A percentile compares a stretch with the other conserved stretches of the same genome.
These are phyloP conservation scores for Carlito syrichta DNA, from an alignment of 2,113 vertebrate species.

Conservation along the genomic window DNA sequence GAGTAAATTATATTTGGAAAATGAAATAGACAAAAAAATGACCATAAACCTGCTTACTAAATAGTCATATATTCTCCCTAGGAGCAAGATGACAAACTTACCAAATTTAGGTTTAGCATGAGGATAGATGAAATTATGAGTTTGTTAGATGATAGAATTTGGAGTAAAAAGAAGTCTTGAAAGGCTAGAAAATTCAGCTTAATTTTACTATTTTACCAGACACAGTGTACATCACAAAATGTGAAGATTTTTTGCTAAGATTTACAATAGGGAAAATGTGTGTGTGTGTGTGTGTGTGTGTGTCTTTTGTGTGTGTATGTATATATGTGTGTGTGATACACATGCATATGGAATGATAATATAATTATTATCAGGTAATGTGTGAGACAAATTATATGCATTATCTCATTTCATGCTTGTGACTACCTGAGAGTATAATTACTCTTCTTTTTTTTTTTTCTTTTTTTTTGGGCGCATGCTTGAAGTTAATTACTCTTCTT, in stretches of 20 bases:
- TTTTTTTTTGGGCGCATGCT: too few relatives aligned
- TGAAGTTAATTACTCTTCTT: not conserved
- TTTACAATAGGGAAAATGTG: not conserved
- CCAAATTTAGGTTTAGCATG: not conserved
- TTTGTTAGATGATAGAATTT: not conserved
- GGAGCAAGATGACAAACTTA: constrained; percentile 4
- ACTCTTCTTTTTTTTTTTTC: too few relatives aligned
- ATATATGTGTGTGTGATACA: not conserved
- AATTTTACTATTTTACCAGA: constrained; percentile 22
- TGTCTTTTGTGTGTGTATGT: too few relatives aligned
- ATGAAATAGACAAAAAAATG: not conserved
- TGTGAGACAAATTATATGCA: not conserved
- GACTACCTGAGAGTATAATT: not conserved
- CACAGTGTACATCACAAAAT: not conserved
- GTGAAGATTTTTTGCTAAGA: not conserved
- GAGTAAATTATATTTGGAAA: not conserved
- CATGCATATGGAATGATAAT: not conserved
- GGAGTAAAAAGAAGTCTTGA: constrained; percentile 32
- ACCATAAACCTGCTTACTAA: not conserved
- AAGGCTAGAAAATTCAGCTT: not conserved
- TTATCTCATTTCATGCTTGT: not conserved
- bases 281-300: not conserved
- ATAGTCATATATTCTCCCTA: not conserved
- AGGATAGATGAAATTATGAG: not conserved
- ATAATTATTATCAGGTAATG: not conserved